Evolutionary conservation across 2,797 vertebrate species (phyloP), one percentile per base, ranked within the genome.

Genomic region (Lutjanus argentimaculatus): DNA sequence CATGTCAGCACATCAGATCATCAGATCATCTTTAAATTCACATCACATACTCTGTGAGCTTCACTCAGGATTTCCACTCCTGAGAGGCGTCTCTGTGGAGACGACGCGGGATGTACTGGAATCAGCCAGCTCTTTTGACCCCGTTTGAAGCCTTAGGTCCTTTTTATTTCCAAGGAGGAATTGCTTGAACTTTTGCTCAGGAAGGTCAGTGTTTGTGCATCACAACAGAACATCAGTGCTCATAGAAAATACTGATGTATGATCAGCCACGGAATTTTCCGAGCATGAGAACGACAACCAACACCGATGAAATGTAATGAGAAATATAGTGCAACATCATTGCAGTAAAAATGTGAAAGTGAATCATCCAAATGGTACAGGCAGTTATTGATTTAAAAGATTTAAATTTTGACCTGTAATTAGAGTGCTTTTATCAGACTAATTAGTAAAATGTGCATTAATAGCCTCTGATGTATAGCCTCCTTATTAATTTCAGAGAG

Each of bases 21-120:
- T 88, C 79, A 68, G 61, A 90, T 92, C 88, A 84, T 93, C 83
- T 93, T 84, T 80, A 82, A 88, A 95, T 94, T 93, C 93, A 88
- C 74, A 70, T 64, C 86, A 82, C 91, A 89, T 84, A 81, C 78
- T 79, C 77, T 8, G 56, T n/a, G 65, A 74, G 91, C 67, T 91
- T 83, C 85, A 75, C 70, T 61, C 45, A 49, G 86, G 85, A 80
- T 87, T 89, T 87, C 61, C 80, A 73, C 83, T 85, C 77, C 81
- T 76, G 40, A 58, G 80, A 79, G 52, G 56, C 25, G 21, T 76
- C 80, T 86, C 77, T 83, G 86, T 76, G 78, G 74, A 88, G 84
- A 86, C 79, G 76, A 84, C 49, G 62, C 79, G 75, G 75, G 66
- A 77, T 80, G 67, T 65, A 52, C 85, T 67, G 46, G 71, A 91